Conservation (phyloP, 2,113 vertebrate genomes). For the Gallinago media region DNA sequence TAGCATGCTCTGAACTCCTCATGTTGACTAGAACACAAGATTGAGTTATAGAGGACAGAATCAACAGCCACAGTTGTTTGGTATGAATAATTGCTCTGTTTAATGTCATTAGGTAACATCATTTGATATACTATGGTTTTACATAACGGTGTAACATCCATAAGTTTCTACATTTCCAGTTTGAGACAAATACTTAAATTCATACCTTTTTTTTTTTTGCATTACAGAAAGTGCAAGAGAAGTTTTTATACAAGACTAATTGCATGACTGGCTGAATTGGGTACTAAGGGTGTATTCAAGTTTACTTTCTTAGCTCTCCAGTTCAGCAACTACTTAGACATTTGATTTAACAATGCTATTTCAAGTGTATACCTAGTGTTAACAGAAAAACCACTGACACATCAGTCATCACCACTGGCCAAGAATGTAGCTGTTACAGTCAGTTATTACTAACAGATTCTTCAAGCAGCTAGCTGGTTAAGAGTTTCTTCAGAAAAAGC, state of each 20-base stretch:
- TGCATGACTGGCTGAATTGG: slow-evolving; percentile 22
- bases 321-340: slow-evolving; percentile 40
- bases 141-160: slow-evolving; percentile 50
- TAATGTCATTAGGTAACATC: slow-evolving; percentile 16
- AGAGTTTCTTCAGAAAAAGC: background rate
- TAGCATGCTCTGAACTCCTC: background rate
- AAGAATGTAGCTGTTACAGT: slow-evolving; percentile 13
- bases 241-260: slow-evolving; percentile 61
- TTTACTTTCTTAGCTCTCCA: slow-evolving; percentile 35
- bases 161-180: slow-evolving; percentile 76
- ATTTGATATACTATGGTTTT: background rate
- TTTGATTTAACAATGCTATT: slow-evolving; percentile 53
- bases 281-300: slow-evolving; percentile 16
- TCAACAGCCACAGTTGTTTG: background rate
- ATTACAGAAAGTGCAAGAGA: slow-evolving; percentile 75
- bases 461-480: background rate
- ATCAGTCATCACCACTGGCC: slow-evolving; percentile 16
- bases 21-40: background rate
- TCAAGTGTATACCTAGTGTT: slow-evolving; percentile 67
- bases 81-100: slow-evolving; percentile 2
- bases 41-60: background rate
- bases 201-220: slow-evolving; percentile 49
- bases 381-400: slow-evolving; percentile 30
- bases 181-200: slow-evolving; percentile 71
- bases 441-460: background rate